A percentile compares a stretch with the other conserved stretches of the same genome.
phyloP scores from a whole-genome alignment of 2,888 invertebrate species.

The Bembecia ichneumoniformis region DNA sequence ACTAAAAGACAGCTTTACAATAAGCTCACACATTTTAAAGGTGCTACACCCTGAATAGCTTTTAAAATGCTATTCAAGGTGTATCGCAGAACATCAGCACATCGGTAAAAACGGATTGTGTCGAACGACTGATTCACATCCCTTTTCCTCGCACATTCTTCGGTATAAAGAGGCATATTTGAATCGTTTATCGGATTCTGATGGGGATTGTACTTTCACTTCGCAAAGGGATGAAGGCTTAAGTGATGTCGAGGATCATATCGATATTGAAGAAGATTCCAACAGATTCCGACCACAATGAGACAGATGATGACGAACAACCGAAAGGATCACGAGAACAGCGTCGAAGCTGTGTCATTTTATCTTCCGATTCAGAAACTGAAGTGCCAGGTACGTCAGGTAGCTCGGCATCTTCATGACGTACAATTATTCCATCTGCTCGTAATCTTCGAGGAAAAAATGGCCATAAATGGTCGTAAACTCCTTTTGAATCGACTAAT shows the following conservation, averaged over 20 bases:
- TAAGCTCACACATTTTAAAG: too few relatives aligned
- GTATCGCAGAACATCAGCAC: too few relatives aligned
- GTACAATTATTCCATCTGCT: constrained; percentile 7
- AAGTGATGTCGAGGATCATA: constrained; percentile 7
- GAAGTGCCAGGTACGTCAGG: constrained; percentile 7
- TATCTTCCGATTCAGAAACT: constrained; percentile 8
- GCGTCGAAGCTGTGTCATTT: constrained; percentile 3
- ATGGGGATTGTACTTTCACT: constrained; percentile 6
- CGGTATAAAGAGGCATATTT: constrained; percentile 7
- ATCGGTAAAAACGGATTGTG: too few relatives aligned
- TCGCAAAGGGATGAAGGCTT: constrained; percentile 4
- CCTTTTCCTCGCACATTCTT: too few relatives aligned
- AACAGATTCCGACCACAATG: constrained; percentile 9
- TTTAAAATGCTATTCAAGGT: too few relatives aligned
- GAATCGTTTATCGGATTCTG: constrained; percentile 9
- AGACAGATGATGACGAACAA: constrained; percentile 8
- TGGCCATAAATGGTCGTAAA: constrained; percentile 11
- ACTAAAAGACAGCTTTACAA: too few relatives aligned
- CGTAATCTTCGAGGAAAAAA: constrained; percentile 7
- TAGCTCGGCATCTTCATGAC: constrained; percentile 4
- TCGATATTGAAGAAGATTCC: constrained; percentile 7
- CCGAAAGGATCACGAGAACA: constrained; percentile 5
- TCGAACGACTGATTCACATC: too few relatives aligned
- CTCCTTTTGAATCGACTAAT: too few relatives aligned
- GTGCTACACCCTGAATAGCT: too few relatives aligned